Conservation (phyloP, 2,888 invertebrate species). For the Arrhopalites spinosus region DNA sequence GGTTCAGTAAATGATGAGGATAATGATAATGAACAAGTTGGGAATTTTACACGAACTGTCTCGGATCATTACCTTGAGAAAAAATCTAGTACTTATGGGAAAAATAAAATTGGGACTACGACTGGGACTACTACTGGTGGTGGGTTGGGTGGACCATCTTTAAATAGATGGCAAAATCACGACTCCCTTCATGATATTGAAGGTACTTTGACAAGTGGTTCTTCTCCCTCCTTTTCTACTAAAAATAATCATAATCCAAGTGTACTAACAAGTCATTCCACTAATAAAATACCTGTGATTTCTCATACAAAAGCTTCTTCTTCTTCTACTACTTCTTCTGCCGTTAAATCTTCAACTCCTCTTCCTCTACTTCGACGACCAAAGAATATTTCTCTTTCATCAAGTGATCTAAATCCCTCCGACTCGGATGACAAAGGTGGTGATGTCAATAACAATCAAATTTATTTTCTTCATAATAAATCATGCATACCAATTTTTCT, state of each 20-base stretch:
- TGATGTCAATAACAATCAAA: not conserved
- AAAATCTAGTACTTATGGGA: constrained; percentile 2
- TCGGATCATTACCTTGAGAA: constrained; percentile 6
- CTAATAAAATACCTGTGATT: not conserved
- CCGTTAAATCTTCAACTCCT: constrained; percentile 39
- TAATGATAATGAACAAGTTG: not conserved
- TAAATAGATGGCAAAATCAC: constrained; percentile 55
- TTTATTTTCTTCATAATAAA: too few species aligned
- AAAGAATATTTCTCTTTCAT: constrained; percentile 13
- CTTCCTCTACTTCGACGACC: constrained; percentile 1
- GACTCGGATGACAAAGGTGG: constrained; percentile 19
- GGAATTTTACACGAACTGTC: constrained; percentile 1
- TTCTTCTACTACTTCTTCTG: constrained; percentile 32
- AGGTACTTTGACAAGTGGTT: not conserved
- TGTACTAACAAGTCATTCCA: constrained; percentile 9
- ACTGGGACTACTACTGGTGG: not conserved
- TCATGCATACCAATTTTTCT: too few species aligned
- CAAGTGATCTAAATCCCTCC: not conserved
- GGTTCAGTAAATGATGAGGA: not conserved
- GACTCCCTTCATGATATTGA: constrained; percentile 49
- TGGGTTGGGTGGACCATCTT: not conserved
- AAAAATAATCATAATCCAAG: not conserved
- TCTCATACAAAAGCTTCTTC: constrained; percentile 6
- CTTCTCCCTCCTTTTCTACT: constrained; percentile 34
- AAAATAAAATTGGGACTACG: not conserved